phyloP scores from a whole-genome alignment of 2,113 vertebrate species.

The Nicator chloris region DNA sequence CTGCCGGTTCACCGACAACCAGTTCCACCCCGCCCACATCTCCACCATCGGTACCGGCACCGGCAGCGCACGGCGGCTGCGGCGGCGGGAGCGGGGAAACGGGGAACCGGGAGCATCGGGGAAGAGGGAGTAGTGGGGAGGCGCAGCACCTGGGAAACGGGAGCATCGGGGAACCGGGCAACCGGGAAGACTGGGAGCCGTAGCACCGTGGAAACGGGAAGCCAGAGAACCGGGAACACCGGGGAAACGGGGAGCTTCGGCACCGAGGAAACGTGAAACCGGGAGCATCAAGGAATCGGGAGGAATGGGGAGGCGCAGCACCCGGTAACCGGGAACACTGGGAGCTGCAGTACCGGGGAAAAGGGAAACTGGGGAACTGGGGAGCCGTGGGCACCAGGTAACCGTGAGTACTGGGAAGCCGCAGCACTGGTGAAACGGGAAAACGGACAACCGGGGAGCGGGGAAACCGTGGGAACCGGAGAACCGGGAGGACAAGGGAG shows the following conservation, averaged over 20 bases:
- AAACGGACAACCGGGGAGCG: background rate
- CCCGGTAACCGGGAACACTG: background rate
- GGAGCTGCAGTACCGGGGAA: background rate
- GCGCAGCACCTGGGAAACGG: background rate
- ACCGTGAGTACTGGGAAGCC: background rate
- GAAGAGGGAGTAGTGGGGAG: background rate
- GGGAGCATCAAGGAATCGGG: background rate
- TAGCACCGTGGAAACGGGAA: background rate
- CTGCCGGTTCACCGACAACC: slow-evolving; percentile 90
- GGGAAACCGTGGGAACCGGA: background rate
- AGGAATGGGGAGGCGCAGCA: background rate
- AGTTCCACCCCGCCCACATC: slow-evolving; percentile 90
- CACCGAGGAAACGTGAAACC: background rate
- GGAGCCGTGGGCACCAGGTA: background rate
- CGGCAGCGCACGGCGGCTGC: background rate
- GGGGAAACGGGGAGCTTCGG: background rate
- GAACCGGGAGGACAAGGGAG: background rate
- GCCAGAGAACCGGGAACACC: background rate
- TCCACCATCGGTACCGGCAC: slow-evolving; percentile 88
- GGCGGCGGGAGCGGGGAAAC: background rate
- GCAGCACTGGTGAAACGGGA: background rate
- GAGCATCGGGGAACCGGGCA: background rate
- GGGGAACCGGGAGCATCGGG: background rate
- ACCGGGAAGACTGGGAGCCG: background rate
- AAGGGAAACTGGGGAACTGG: background rate